Base-by-base conservation (phyloP, 1,140 invertebrate genomes). In the Microplitis demolitor region DNA sequence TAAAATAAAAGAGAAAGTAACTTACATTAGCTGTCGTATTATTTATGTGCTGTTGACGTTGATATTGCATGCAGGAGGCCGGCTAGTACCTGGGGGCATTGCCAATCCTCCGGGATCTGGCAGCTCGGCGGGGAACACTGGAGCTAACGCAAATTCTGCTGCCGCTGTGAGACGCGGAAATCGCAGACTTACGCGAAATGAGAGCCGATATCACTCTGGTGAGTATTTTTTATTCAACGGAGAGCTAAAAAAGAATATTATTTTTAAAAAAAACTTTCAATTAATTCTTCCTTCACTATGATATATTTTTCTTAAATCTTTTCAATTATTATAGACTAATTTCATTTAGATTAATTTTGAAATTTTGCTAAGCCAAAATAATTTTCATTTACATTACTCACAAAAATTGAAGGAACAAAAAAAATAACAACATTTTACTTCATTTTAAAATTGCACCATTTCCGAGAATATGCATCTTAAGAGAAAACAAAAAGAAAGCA, bases 171-270 rank as follows among this genome's bases (percentile, higher is more conserved):
- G 94, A 80, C 90, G 94, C 82, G 94, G 93, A 81, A 96, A 97
- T 87, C 89, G 96, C 73, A 89, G 96, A 79, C 91, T 97, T 69
- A 98, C 96, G 75, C 90, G 96, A 81, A 96, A 97, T 89, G 97
- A 98, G 88, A 97, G 94, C 87, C 90, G 97, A 79, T 98, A 98
- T 87, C 97, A 98, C 88, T 98, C 96, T 87, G 96, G 96, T 97
- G 91, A 93, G 89, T 88, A 84, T 74, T 45, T 64, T 50, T 70
- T 45, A 16, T 33, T 37, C 16, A 24, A 54, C 4, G 24, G 16
- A 58, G 24, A 6, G n/a, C 5, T 14, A 58, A 58, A 9, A 9
- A 9, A 24, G 56, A 58, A 16, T 54, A 54, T 14, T 13, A 54
- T 1, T 24, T 24, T 54, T n/a, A 4, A n/a, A n/a, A 54, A 14